Conservation (phyloP, 1,140 invertebrate species). For the Bombus balteatus region DNA sequence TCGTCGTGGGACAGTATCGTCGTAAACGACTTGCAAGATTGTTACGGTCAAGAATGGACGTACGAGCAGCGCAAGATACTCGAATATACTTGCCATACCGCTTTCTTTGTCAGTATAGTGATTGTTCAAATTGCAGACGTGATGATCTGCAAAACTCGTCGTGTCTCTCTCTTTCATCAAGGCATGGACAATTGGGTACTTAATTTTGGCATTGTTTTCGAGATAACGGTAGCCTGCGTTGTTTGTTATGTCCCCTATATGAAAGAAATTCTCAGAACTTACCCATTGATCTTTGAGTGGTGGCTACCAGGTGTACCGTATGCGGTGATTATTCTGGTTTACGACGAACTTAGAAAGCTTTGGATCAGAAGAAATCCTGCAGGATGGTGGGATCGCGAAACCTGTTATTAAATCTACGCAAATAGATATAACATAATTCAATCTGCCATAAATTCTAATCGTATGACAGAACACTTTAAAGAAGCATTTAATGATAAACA, state of each 20-base stretch:
- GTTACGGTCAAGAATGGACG: constrained; percentile 91
- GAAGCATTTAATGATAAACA: no score
- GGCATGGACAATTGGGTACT: constrained; percentile 90
- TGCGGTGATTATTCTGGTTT: constrained; percentile 88
- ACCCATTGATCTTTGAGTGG: constrained; percentile 85
- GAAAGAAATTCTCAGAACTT: constrained; percentile 85
- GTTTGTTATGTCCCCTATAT: constrained; percentile 89
- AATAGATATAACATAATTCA: background rate
- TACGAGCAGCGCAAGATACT: constrained; percentile 88
- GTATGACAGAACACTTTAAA: background rate
- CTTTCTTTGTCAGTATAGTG: constrained; percentile 91
- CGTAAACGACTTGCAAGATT: constrained; percentile 89
- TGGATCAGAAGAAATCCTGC: constrained; percentile 88
- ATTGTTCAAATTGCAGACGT: constrained; percentile 91
- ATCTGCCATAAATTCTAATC: background rate
- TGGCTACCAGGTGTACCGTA: constrained; percentile 91
- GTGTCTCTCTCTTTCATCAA: constrained; percentile 89
- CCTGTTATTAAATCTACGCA: constrained; percentile 87
- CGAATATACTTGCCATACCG: constrained; percentile 90
- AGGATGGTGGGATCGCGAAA: constrained; percentile 91
- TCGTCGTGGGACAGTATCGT: constrained; percentile 88
- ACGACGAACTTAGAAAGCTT: constrained; percentile 89
- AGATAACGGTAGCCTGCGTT: constrained; percentile 85
- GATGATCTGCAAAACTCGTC: constrained; percentile 91
- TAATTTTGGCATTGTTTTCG: constrained; percentile 88